phyloP scores from a whole-genome alignment of 2,113 vertebrate genomes.

The rat (Rattus norvegicus) region GRCr8 NC_086022.1:46814001-46814500 shows the following conservation, averaged over 20 bases:
- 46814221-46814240: no score
- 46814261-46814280: conserved; percentile 62
- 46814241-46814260: not conserved
- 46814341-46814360: conserved; percentile 55
- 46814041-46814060: not conserved
- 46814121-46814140: not conserved
- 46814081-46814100: not conserved
- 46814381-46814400: conserved; percentile 48
- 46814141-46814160: not conserved
- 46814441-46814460: conserved; percentile 68
- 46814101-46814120: not conserved
- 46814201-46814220: not conserved
- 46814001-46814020: not conserved
- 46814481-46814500: conserved; percentile 68
- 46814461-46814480: conserved; percentile 44
- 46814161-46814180: not conserved
- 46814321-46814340: conserved; percentile 56
- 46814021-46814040: not conserved
- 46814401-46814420: conserved; percentile 64
- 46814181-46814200: not conserved
- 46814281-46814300: conserved; percentile 23
- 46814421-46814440: conserved; percentile 58
- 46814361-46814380: conserved; percentile 57
- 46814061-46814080: conserved; percentile 53
- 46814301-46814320: conserved; percentile 42